These are phyloP conservation scores for Machimus rusticus DNA, from an alignment of 2,888 invertebrate species.

Conservation along the genomic window DNA sequence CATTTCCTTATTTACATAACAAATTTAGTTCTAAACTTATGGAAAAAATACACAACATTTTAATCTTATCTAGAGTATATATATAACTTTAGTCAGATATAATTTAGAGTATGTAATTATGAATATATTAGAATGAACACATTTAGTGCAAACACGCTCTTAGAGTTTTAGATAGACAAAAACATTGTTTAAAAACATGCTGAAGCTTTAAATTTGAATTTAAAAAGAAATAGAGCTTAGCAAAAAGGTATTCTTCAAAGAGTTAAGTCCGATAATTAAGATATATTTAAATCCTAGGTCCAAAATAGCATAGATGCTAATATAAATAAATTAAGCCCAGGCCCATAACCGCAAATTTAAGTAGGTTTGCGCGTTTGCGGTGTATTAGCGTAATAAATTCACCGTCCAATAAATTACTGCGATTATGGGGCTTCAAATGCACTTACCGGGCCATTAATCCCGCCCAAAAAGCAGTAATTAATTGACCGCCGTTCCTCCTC, in stretches of 20 bases:
- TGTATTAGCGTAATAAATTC: not conserved
- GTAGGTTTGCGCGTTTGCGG: not conserved
- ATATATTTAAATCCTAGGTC: not conserved
- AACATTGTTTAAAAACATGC: too few species aligned
- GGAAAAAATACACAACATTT: too few species aligned
- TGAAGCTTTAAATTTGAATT: too few species aligned
- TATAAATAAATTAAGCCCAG: not conserved
- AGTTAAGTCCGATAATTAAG: not conserved
- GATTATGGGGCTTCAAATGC: not conserved
- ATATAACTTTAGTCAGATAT: too few species aligned
- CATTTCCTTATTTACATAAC: not conserved
- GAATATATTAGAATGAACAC: too few species aligned
- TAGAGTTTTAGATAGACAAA: too few species aligned
- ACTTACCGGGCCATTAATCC: not conserved
- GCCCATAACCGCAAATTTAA: not conserved
- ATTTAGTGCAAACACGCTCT: too few species aligned
- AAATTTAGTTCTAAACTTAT: not conserved
- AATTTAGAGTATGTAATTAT: too few species aligned
- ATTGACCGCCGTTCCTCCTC: not conserved
- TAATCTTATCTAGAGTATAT: too few species aligned
- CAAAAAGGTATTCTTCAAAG: not conserved
- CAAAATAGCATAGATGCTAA: not conserved
- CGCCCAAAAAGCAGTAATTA: not conserved
- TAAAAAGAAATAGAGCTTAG: too few species aligned
- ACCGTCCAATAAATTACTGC: not conserved